Percentiles rank a stretch among this genome's conserved stretches.
Conservation (phyloP, 2,888 invertebrate genomes). For the Ephialtes manifestator region DNA sequence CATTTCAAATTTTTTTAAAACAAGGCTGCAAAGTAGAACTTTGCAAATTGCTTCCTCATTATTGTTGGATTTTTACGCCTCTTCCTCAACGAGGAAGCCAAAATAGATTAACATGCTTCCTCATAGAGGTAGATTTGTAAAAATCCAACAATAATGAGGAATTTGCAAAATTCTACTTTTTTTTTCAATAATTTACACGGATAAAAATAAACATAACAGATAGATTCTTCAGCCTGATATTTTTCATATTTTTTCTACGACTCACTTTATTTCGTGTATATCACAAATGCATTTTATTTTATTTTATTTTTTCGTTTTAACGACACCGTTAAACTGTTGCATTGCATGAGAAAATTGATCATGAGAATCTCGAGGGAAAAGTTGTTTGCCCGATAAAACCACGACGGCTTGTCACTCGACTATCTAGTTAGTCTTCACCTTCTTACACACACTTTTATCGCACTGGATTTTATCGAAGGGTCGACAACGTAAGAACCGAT, state of each 20-base stretch:
- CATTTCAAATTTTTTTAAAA: too few relatives aligned
- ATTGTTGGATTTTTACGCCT: too few relatives aligned
- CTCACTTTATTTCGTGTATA: neutral
- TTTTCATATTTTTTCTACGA: neutral
- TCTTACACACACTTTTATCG: slow-evolving; percentile 24
- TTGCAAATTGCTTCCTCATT: too few relatives aligned
- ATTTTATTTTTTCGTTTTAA: neutral
- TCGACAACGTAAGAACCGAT: slow-evolving; percentile 12
- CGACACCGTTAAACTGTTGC: neutral
- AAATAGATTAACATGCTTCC: too few relatives aligned
- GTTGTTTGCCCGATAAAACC: slow-evolving; percentile 39
- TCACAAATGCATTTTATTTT: neutral
- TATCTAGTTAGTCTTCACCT: slow-evolving; percentile 17
- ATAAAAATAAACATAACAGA: too few relatives aligned
- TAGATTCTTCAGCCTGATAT: too few relatives aligned
- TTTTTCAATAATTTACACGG: too few relatives aligned
- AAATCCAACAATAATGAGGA: too few relatives aligned
- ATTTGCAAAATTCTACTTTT: too few relatives aligned
- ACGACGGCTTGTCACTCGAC: slow-evolving; percentile 8
- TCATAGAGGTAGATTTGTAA: too few relatives aligned
- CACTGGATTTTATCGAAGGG: slow-evolving; percentile 35
- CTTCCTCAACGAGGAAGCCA: too few relatives aligned
- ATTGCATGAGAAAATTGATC: slow-evolving; percentile 5
- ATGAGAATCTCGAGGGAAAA: slow-evolving; percentile 2
- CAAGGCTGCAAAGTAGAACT: too few relatives aligned